Conservation (phyloP, 2,888 invertebrate genomes). For the Heliconius hortense region DNA sequence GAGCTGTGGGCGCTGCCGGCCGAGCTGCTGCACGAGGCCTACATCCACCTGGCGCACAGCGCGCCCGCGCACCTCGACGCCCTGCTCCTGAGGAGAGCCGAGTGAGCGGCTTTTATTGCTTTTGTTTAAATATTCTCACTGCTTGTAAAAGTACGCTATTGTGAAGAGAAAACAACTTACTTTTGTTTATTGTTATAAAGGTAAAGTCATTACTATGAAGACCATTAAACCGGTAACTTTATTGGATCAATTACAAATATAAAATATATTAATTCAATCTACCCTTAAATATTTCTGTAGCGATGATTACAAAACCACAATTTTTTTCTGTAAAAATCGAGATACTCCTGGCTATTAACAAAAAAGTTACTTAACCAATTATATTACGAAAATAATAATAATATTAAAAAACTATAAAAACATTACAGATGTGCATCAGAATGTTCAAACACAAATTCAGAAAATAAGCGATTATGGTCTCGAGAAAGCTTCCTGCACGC, state of each 20-base stretch:
- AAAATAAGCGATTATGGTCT: conserved; percentile 83
- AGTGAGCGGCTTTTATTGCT: conserved; percentile 55
- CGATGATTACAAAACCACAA: too few relatives aligned
- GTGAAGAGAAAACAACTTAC: background rate
- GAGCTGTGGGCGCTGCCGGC: conserved; percentile 86
- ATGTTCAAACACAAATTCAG: conserved; percentile 41
- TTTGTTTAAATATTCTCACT: too few relatives aligned
- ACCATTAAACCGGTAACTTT: background rate
- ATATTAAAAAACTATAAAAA: background rate
- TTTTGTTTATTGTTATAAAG: background rate
- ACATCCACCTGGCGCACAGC: conserved; percentile 91
- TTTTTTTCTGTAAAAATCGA: too few relatives aligned
- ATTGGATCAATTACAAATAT: background rate
- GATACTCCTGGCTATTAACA: too few relatives aligned
- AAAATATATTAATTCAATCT: too few relatives aligned
- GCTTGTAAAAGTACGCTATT: background rate
- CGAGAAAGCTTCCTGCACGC: conserved; percentile 89
- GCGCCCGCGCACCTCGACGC: conserved; percentile 91
- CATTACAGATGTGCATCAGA: conserved; percentile 43
- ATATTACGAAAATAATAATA: background rate
- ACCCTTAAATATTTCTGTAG: too few relatives aligned
- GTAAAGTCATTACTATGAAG: background rate
- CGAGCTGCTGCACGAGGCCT: conserved; percentile 92
- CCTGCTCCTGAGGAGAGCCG: conserved; percentile 78
- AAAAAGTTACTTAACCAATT: background rate